Percentiles rank a stretch among this genome's conserved stretches.
Evolutionary conservation across 92 coral and sea anemone genomes (phyloP).

Genomic region (Phenganax stokvisi): DNA sequence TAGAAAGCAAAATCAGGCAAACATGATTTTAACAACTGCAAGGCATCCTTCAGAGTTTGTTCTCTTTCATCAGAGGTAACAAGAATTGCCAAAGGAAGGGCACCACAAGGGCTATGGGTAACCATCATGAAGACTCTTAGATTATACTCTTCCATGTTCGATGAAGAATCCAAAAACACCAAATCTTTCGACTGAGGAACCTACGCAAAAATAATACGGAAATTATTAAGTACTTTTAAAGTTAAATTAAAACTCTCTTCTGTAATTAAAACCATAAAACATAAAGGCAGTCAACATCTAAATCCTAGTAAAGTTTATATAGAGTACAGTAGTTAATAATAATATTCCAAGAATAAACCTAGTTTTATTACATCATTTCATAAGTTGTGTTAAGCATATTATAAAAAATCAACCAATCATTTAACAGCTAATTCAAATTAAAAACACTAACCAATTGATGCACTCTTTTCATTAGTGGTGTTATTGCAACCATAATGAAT

Average conservation of each 20-base stretch:
- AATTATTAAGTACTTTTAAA: too few species aligned
- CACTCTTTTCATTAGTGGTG: conserved; percentile 1
- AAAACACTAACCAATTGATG: not conserved
- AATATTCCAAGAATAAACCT: too few species aligned
- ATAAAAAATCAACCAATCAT: too few species aligned
- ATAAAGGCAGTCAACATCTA: too few species aligned
- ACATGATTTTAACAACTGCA: not conserved
- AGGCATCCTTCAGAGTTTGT: conserved; percentile 7
- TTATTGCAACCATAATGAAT: not conserved
- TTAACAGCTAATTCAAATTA: too few species aligned
- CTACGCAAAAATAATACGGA: not conserved
- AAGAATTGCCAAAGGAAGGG: not conserved
- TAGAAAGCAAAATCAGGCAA: not conserved
- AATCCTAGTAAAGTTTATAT: too few species aligned
- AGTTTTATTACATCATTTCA: too few species aligned
- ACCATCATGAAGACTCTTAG: not conserved
- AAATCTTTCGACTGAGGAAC: conserved; percentile 9
- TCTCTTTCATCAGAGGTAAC: not conserved
- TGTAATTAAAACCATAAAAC: too few species aligned
- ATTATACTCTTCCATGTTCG: conserved; percentile 29
- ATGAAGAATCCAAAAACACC: conserved; percentile 25
- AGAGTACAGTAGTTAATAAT: too few species aligned
- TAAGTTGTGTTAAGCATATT: too few species aligned
- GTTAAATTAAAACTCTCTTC: too few species aligned
- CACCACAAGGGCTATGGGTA: conserved; percentile 17